These are phyloP conservation scores for Pitta sordida DNA, from an alignment of 2,113 vertebrate species.

Conservation along the genomic window DNA sequence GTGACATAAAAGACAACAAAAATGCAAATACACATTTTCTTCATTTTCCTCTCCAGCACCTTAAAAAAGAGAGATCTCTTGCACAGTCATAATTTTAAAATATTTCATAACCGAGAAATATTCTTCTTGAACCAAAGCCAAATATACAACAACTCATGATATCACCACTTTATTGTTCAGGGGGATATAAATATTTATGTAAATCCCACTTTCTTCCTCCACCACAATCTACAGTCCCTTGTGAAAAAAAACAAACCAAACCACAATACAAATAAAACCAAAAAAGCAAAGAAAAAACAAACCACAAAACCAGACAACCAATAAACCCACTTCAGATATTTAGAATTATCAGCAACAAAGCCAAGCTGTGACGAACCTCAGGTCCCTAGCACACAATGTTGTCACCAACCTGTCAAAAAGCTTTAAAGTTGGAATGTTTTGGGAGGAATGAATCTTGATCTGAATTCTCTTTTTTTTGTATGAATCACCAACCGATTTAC, in stretches of 20 bases:
- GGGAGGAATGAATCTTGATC: neutral
- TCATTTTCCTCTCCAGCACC: conserved; percentile 51
- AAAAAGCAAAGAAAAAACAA: neutral
- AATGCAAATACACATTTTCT: conserved; percentile 66
- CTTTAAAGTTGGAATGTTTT: conserved; percentile 2
- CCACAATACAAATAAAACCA: neutral
- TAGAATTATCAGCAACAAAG: conserved; percentile 1
- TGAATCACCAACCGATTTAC: conserved; percentile 40
- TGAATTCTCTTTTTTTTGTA: conserved; percentile 11
- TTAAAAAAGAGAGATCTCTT: conserved; percentile 5
- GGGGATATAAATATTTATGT: neutral
- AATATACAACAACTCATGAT: conserved; percentile 29
- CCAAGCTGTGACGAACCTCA: neutral
- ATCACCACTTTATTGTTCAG: neutral
- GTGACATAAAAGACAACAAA: conserved; percentile 76
- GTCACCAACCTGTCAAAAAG: conserved; percentile 24
- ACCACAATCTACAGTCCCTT: neutral
- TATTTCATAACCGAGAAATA: conserved; percentile 33
- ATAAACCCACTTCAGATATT: neutral
- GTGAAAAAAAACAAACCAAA: neutral
- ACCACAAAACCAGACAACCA: neutral
- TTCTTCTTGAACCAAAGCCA: conserved; percentile 47
- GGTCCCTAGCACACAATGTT: conserved; percentile 23
- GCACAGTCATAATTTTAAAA: conserved; percentile 38
- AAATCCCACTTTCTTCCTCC: neutral